phyloP scores from a whole-genome alignment of 2,797 vertebrate genomes.

The Hipposideros larvatus region DNA sequence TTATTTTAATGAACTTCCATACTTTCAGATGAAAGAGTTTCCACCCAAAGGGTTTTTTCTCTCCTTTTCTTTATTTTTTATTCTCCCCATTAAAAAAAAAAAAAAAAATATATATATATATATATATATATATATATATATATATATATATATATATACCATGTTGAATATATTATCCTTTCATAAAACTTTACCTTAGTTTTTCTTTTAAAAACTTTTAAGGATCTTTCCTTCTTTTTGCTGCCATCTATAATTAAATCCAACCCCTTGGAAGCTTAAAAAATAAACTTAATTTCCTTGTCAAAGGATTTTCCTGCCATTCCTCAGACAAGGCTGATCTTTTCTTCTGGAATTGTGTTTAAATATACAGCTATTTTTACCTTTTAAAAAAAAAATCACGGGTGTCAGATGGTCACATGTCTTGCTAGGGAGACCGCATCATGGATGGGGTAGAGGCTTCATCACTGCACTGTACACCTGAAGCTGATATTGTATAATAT shows the following conservation, averaged over 20 bases:
- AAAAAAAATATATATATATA: neutral
- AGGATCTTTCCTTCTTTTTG: slow-evolving; percentile 62
- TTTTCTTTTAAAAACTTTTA: slow-evolving; percentile 43
- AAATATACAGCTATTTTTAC: slow-evolving; percentile 32
- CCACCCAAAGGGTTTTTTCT: neutral
- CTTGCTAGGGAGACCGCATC: no score
- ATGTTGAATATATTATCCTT: neutral
- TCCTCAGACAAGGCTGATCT: slow-evolving; percentile 33
- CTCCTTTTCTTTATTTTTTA: neutral
- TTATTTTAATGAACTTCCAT: slow-evolving; percentile 49
- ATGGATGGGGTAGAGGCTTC: no score
- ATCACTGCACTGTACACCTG: no score
- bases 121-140: neutral
- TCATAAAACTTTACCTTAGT: slow-evolving; percentile 24
- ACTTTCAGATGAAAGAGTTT: slow-evolving; percentile 46
- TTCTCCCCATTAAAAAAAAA: neutral
- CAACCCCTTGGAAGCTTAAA: slow-evolving; percentile 41
- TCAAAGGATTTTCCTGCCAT: slow-evolving; percentile 46
- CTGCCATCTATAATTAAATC: slow-evolving; percentile 71
- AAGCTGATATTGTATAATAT: no score
- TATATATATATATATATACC: neutral
- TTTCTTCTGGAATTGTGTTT: slow-evolving; percentile 40
- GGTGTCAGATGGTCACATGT: no score
- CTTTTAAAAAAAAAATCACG: neutral
- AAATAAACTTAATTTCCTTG: slow-evolving; percentile 65